Evolutionary conservation across 2,113 vertebrate genomes (phyloP).

Genomic region (Saguinus imperator): DNA sequence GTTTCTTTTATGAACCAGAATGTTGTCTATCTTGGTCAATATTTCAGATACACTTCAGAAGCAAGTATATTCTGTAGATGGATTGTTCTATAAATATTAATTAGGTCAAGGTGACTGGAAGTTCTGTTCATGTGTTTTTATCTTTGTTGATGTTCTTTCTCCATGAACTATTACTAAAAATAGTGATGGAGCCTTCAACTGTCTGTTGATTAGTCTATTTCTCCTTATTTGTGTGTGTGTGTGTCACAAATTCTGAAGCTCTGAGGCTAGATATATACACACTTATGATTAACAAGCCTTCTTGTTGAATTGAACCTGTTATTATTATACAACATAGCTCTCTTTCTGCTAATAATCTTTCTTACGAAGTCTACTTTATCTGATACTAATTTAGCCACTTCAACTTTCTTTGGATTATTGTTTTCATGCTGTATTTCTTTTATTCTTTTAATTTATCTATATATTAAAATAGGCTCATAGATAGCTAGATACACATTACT

Average conservation of each 20-base stretch:
- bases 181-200: not conserved
- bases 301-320: not conserved
- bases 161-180: not conserved
- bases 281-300: not conserved
- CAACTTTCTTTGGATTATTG: not conserved
- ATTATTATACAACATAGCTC: not conserved
- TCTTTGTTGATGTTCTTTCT: not conserved
- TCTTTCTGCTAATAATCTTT: not conserved
- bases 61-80: not conserved
- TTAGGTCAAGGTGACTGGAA: not conserved
- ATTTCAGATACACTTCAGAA: not conserved
- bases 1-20: not conserved
- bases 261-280: not conserved
- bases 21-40: not conserved
- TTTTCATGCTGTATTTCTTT: not conserved
- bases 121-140: not conserved
- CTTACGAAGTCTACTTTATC: not conserved
- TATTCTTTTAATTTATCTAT: not conserved
- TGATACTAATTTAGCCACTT: not conserved
- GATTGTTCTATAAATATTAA: not conserved
- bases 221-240: not conserved
- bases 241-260: not conserved
- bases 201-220: not conserved
- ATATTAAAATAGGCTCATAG: not conserved
- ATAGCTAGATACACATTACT: not conserved